Evolutionary conservation across 2,888 invertebrate genomes (phyloP), one percentile per base, ranked within the genome.

Genomic region (Pyrrhosoma nymphula): DNA sequence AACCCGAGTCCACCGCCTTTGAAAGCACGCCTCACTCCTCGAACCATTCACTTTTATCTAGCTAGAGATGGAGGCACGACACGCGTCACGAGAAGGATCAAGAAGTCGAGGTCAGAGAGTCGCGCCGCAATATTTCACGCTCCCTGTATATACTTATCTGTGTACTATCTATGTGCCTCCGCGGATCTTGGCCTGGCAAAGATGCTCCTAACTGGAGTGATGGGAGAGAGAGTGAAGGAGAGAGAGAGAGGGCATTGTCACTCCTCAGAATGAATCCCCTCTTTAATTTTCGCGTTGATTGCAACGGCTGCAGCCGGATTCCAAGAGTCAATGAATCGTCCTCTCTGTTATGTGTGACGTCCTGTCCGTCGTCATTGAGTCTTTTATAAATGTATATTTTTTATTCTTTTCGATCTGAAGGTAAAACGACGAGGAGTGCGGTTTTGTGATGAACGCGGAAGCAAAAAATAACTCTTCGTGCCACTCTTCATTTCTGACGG

Each of bases 41-140:
- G 69, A 26, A 82, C 82, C 82, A 82, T 82, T 82, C 35, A 82
- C 69, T 82, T 69, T 82, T 69, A 82, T 82, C 82, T 82, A 82
- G 82, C 82, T 35, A 82, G 82, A 69, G 69, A 12, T 35, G 82
- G 16, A 82, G 82, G 18, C 82, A 35, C 35, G 82, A 82, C 82
- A 82, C 82, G 82, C 82, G 82, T 82, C 82, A 82, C 26, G 82
- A 3, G 82, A 30, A 35, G 35, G 30, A 35, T 82, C 82, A 82
- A 16, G 82, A 35, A 35, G 82, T 82, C 82, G 82, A 82, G 82
- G 82, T 82, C 82, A 82, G 82, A 82, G 16, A 30, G 82, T 82
- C 30, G 82, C 35, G 30, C 26, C 82, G 82, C 35, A 82, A 82
- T 35, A 35, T 82, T 69, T 35, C 82, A 4, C 30, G 30, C 30